phyloP scores from a whole-genome alignment of 2,888 invertebrate genomes.

The Xanthorhoe designata region DNA sequence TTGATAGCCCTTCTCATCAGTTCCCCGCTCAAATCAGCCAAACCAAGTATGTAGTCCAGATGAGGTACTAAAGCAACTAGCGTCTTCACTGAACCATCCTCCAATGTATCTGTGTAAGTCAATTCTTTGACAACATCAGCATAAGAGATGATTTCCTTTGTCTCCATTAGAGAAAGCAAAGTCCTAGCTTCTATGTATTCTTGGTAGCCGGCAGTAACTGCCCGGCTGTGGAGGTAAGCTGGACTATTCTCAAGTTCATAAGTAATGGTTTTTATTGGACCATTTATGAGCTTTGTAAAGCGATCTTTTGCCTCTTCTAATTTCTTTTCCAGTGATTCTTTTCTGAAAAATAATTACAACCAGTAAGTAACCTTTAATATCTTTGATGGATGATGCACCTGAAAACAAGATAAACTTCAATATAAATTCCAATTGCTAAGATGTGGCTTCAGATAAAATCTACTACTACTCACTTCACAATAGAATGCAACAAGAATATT shows the following conservation, averaged over 20 bases:
- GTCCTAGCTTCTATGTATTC: constrained; percentile 95
- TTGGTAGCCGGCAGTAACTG: constrained; percentile 85
- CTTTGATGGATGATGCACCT: neutral
- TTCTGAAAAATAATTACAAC: constrained; percentile 54
- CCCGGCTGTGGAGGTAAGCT: constrained; percentile 77
- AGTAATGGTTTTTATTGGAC: constrained; percentile 87
- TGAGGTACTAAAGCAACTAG: constrained; percentile 73
- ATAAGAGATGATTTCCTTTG: constrained; percentile 86
- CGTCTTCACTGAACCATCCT: constrained; percentile 50
- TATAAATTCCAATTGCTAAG: too few relatives aligned
- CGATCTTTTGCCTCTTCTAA: constrained; percentile 86
- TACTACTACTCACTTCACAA: constrained; percentile 76
- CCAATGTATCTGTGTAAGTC: constrained; percentile 63
- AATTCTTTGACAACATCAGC: constrained; percentile 84
- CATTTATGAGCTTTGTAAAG: constrained; percentile 86
- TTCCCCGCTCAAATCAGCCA: constrained; percentile 95
- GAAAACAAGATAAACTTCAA: neutral
- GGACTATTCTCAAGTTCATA: constrained; percentile 90
- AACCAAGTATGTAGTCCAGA: constrained; percentile 89
- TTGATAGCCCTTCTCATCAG: constrained; percentile 95
- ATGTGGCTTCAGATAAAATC: too few relatives aligned
- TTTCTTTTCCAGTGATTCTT: constrained; percentile 64
- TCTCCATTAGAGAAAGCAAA: constrained; percentile 89
- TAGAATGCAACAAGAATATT: constrained; percentile 93
- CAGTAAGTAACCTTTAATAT: neutral